Conservation (phyloP, 2,888 invertebrate species). For the Argynnis bischoffii region DNA sequence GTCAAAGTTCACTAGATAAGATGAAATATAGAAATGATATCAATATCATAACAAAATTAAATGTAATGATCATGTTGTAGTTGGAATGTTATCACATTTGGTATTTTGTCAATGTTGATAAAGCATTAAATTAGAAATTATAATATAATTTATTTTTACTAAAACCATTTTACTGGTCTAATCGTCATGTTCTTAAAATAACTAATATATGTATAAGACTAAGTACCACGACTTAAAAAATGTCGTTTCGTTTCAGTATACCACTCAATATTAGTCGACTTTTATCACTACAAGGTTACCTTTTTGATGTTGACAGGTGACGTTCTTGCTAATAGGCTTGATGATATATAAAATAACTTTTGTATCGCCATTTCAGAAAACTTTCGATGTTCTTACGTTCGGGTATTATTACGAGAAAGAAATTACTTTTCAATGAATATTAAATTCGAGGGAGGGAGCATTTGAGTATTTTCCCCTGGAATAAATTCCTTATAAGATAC, state of each 20-base stretch:
- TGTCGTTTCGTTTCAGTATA: not conserved
- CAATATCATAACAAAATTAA: too few species aligned
- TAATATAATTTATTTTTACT: too few species aligned
- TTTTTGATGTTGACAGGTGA: conserved; percentile 40
- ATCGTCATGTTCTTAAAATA: too few species aligned
- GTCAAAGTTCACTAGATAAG: too few species aligned
- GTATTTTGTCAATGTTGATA: too few species aligned
- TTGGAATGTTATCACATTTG: too few species aligned
- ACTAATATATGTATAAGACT: too few species aligned
- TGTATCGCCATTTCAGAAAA: conserved; percentile 58
- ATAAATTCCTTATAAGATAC: conserved; percentile 80
- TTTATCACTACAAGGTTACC: conserved; percentile 43
- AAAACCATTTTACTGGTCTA: too few species aligned
- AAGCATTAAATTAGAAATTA: too few species aligned
- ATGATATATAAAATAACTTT: conserved; percentile 39
- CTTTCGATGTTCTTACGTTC: conserved; percentile 57
- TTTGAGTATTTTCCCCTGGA: conserved; percentile 70
- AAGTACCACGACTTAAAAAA: too few species aligned
- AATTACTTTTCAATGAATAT: conserved; percentile 55
- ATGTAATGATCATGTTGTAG: too few species aligned
- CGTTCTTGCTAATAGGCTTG: conserved; percentile 40
- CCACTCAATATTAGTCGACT: conserved; percentile 26
- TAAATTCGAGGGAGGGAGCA: conserved; percentile 60
- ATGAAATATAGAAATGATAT: too few species aligned
- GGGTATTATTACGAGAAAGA: conserved; percentile 39